Base-by-base conservation (phyloP, 2,113 vertebrate species). In the Mormyrus lacerda region DNA sequence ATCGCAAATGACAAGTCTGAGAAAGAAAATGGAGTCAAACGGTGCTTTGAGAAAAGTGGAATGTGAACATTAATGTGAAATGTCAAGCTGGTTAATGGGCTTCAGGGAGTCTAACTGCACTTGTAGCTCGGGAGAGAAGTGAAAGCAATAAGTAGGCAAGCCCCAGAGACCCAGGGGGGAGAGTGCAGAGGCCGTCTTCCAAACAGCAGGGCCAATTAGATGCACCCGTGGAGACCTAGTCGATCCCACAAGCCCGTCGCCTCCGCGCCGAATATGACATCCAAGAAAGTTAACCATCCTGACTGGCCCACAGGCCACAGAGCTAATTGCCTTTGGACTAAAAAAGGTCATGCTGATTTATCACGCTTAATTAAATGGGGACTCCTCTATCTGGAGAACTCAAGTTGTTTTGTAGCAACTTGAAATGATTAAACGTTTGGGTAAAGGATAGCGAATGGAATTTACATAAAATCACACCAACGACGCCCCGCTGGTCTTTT, bases 301-400 rank as follows among this genome's bases (percentile, higher is more conserved):
- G 47, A 15, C 84, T 27, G 47, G 48, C 84, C 84, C 48, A 27
- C 9, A 15, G 48, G 85, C 85, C 85, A 87, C 27, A 51, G 15
- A 53, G 85, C 31, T 87, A 87, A 87, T 87, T 87, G 85, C 85
- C 85, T 53, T 87, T 39, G 27, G 47, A 53, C 85, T 84, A 19
- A 39, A 55, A 53, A 35, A 87, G 47, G 48, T 53, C 47, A 55
- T n/a, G 27, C 27, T 24, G 85, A 87, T 87, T 39, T 87, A 53
- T 35, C 85, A 87, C 13, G 17, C 15, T 87, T 87, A 50, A 50
- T 86, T 86, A 87, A 87, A 53, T 39, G 48, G n/a, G 24, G 85
- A 15, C 85, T 55, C 85, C 13, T 21, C 48, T 55, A 53, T 24
- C 47, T 51, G 45, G n/a, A 35, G 3, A 53, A 79, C 35, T 79